These are phyloP conservation scores for Pelobates cultripes DNA, from an alignment of 2,797 vertebrate genomes.

Conservation along the genomic window DNA sequence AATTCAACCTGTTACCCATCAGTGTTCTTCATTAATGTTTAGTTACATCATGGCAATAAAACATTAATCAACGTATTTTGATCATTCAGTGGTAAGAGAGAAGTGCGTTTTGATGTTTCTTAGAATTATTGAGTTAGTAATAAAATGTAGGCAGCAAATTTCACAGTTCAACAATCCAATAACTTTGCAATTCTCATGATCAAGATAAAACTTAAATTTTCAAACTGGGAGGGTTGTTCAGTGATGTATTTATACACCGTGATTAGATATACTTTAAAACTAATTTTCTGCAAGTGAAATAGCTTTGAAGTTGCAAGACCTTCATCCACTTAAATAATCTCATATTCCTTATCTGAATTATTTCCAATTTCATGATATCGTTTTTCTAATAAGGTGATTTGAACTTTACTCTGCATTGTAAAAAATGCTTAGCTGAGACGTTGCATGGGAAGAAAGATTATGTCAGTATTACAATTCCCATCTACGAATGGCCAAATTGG, in stretches of 20 bases:
- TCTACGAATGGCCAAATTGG: no score
- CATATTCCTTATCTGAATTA: constrained; percentile 46
- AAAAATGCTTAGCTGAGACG: constrained; percentile 12
- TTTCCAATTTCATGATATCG: constrained; percentile 41
- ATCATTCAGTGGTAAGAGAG: background rate
- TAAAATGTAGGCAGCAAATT: constrained; percentile 39
- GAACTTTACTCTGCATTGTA: constrained; percentile 37
- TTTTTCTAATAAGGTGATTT: constrained; percentile 41
- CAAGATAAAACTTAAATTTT: constrained; percentile 40
- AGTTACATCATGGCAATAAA: no score
- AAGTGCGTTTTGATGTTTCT: background rate
- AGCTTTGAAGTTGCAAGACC: constrained; percentile 37
- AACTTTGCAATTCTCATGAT: constrained; percentile 40
- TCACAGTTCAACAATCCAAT: constrained; percentile 50
- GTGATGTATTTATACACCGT: constrained; percentile 38
- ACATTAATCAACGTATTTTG: no score
- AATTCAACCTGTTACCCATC: no score
- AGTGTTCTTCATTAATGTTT: no score
- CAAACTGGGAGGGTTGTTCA: constrained; percentile 37
- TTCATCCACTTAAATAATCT: constrained; percentile 44
- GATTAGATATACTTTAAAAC: constrained; percentile 53
- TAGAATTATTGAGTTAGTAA: constrained; percentile 22
- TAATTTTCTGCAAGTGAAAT: constrained; percentile 41
- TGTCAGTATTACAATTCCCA: constrained; percentile 3
- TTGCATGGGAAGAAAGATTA: constrained; percentile 7